Percentiles rank a stretch among this genome's conserved stretches.
These are phyloP conservation scores for Drosophila hamatofila DNA, from an alignment of 2,888 invertebrate genomes.

Conservation along the genomic window DNA sequence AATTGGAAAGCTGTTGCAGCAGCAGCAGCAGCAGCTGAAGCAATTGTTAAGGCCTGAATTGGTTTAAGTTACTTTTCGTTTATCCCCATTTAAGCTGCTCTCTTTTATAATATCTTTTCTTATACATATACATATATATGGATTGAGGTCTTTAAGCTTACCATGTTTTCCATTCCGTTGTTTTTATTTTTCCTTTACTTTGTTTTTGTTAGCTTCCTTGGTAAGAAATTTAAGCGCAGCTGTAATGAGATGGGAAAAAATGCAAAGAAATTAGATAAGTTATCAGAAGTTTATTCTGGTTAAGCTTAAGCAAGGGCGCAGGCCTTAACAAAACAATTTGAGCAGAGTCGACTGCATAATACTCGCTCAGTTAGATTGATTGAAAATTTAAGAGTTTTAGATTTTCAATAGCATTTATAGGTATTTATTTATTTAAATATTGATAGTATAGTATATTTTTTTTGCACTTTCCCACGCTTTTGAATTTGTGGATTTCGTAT, in stretches of 20 bases:
- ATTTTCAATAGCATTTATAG: too few relatives aligned
- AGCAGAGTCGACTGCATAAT: not conserved
- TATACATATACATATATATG: not conserved
- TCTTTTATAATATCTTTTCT: not conserved
- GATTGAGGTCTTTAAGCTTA: slow-evolving; percentile 43
- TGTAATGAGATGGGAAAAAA: slow-evolving; percentile 59
- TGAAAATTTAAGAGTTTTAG: not conserved
- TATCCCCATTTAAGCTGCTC: slow-evolving; percentile 7
- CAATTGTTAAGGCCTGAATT: slow-evolving; percentile 4
- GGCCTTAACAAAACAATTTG: not conserved
- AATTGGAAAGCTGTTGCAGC: slow-evolving; percentile 1
- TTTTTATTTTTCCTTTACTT: slow-evolving; percentile 25
- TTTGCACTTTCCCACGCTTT: too few relatives aligned
- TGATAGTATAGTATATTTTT: too few relatives aligned
- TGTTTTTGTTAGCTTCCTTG: slow-evolving; percentile 2
- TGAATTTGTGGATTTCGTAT: not conserved
- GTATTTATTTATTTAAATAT: too few relatives aligned
- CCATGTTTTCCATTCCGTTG: slow-evolving; percentile 78
- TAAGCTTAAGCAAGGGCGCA: slow-evolving; percentile 15
- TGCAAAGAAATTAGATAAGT: slow-evolving; percentile 44
- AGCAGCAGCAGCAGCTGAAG: not conserved
- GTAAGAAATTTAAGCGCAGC: slow-evolving; percentile 30
- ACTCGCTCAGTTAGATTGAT: not conserved
- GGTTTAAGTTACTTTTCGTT: not conserved
- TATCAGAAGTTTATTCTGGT: slow-evolving; percentile 33